Evolutionary conservation across 2,888 invertebrate species (phyloP), one percentile per base, ranked within the genome.

Genomic region (Lepidochitona cinerea): DNA sequence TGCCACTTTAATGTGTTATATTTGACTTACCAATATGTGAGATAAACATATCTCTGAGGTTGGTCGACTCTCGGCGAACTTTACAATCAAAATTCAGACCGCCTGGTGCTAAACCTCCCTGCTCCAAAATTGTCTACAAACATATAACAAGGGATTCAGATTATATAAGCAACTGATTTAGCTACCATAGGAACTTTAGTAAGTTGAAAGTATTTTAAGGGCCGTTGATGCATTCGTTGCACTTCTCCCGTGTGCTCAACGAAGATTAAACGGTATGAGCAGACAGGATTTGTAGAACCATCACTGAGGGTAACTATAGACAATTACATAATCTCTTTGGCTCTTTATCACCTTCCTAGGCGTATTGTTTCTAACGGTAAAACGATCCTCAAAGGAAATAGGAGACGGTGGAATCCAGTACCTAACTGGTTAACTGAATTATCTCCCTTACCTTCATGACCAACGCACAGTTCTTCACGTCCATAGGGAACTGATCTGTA

Each of bases 51-150:
- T 93, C 94, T 53, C 92, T 91, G 0, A 92, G 80, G 74, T 93
- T 93, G 0, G 90, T 90, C 7, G 92, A 91, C 82, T 92, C 92
- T 0, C 93, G 89, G 0, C 92, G 90, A 0, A 92, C 90, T n/a
- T 89, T 88, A 41, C 93, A 90, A 78, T 92, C 92, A 82, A 94
- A 90, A 84, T 92, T 93, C 5, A 94, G 90, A 0, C 94, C 94
- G 41, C 93, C 94, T 0, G 93, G 92, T 0, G 92, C 92, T 29
- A 93, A 79, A 0, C 93, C 91, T 12, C 93, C 93, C 92, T 93
- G 89, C 41, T 89, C 88, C 14, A 91, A 66, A 12, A 91, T 83
- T 7, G 84, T 82, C 90, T 90, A 83, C 41, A 41, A 41, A 41
- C 3, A 23, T 1, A 49, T n/a, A 49, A 49, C 7, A 49, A 49